Base-by-base conservation (phyloP, 2,888 invertebrate genomes). In the Nephrotoma guestfalica region DNA sequence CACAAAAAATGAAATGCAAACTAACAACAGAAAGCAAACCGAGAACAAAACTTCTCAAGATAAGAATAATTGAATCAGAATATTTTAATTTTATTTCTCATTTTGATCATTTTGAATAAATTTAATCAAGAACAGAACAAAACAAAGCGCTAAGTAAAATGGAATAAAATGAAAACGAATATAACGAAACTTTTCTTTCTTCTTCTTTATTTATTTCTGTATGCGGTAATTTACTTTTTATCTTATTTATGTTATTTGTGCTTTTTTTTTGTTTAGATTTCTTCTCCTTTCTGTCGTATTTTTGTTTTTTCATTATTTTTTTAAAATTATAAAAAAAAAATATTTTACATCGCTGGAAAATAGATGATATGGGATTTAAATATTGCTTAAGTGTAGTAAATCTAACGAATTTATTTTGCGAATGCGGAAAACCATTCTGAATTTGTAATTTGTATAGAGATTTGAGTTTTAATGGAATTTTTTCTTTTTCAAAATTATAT, bases 21-120 rank as follows among this genome's bases (percentile, higher is more conserved):
- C 5, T 51, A 71, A 71, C 11, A 71, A 83, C 40, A 40, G 41
- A 83, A 83, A 83, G 41, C 84, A 41, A 15, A 84, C 42, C 84
- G 15, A 84, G n/a, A 15, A 84, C 41, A 15, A 41, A 83, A 41
- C n/a, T 15, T 41, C 41, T 15, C n/a, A n/a, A 84, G 84, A 84
- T 84, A 84, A 84, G 84, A 84, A 84, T 84, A 84, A 84, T 84
- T 84, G 84, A 84, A 84, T 84, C 84, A 84, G 84, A 84, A 84
- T 84, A 84, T 84, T 84, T 84, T 84, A 84, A 84, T 84, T 84
- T 84, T 84, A 84, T 84, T 84, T 84, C 84, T 84, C 84, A 84
- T 84, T 84, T 84, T 84, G 84, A 84, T 84, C 84, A 84, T 84
- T 71, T 84, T 84, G 84, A 84, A 84, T 84, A 84, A 84, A 84